These are phyloP conservation scores for Anniella stebbinsi DNA, from an alignment of 2,797 vertebrate species.

Conservation along the genomic window DNA sequence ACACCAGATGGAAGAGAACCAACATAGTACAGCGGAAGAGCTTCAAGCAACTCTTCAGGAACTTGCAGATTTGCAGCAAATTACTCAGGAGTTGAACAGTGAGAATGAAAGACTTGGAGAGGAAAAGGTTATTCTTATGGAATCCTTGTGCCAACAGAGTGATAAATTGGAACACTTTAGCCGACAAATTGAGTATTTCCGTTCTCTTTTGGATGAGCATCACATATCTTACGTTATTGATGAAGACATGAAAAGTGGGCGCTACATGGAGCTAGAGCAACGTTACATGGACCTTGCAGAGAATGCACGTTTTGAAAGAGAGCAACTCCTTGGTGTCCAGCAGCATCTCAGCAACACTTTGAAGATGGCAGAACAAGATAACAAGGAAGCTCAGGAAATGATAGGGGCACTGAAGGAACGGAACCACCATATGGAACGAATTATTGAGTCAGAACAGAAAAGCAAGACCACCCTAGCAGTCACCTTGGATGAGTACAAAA, in stretches of 20 bases:
- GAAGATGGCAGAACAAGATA: conserved; percentile 98
- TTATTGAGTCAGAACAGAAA: conserved; percentile 92
- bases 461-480: conserved; percentile 84
- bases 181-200: conserved; percentile 93
- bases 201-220: conserved; percentile 92
- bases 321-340: conserved; percentile 95
- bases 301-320: conserved; percentile 93
- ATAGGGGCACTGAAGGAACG: conserved; percentile 94
- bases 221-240: conserved; percentile 90
- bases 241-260: conserved; percentile 94
- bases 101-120: conserved; percentile 96
- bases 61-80: conserved; percentile 94
- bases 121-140: conserved; percentile 96
- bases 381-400: conserved; percentile 95
- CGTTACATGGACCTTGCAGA: conserved; percentile 93
- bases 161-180: conserved; percentile 94
- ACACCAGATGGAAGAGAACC: conserved; percentile 99
- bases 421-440: conserved; percentile 95
- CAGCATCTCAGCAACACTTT: conserved; percentile 96
- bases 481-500: conserved; percentile 90
- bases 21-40: conserved; percentile 96
- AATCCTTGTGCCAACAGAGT: conserved; percentile 96
- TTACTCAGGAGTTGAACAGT: conserved; percentile 95
- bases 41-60: conserved; percentile 97
- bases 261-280: conserved; percentile 95